A percentile compares a stretch with the other conserved stretches of the same genome.
These are phyloP conservation scores for Dicerorhinus sumatrensis DNA, from an alignment of 2,113 vertebrate genomes.

Conservation along the genomic window DNA sequence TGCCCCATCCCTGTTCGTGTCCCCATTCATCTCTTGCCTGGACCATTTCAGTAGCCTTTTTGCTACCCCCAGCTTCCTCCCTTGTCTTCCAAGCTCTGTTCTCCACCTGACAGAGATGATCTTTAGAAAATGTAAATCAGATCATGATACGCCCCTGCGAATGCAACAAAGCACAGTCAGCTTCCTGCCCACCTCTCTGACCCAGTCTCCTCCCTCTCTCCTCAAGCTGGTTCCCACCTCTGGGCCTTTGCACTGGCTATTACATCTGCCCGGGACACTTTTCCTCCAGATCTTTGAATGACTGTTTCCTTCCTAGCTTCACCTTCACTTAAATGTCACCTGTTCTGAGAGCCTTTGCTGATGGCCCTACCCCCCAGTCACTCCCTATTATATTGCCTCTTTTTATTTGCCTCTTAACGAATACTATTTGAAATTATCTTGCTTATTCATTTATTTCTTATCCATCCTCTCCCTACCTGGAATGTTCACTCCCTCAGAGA, in stretches of 20 bases:
- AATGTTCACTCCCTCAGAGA: neutral
- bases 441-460: neutral
- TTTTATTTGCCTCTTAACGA: conserved; percentile 46
- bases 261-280: neutral
- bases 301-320: neutral
- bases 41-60: neutral
- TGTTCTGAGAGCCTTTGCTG: neutral
- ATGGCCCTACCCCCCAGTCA: neutral
- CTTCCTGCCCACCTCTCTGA: neutral
- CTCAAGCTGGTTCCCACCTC: neutral
- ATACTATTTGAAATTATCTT: neutral
- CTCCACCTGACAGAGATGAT: neutral
- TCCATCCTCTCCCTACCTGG: neutral
- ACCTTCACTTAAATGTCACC: neutral
- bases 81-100: neutral
- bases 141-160: neutral
- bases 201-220: neutral
- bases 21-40: neutral
- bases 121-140: neutral
- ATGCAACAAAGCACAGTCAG: neutral
- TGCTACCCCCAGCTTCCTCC: neutral
- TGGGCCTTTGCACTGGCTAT: neutral
- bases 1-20: neutral
- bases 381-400: neutral
- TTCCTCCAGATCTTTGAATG: neutral